Evolutionary conservation across 2,888 invertebrate species (phyloP).

Genomic region (Ariolimax columbianus): DNA sequence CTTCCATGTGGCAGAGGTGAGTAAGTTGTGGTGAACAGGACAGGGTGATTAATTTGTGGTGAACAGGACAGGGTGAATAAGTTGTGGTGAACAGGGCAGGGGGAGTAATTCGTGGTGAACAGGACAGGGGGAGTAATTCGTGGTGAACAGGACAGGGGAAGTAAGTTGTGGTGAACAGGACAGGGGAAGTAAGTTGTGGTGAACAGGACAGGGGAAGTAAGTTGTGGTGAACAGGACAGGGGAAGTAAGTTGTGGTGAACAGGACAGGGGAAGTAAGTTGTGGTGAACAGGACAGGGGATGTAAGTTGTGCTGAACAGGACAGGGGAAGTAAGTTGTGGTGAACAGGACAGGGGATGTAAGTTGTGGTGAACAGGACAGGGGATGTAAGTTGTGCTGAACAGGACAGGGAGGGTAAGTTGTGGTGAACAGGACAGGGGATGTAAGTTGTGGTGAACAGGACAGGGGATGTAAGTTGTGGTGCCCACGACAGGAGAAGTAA

Average conservation of each 20-base stretch:
- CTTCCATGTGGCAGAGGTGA: no score
- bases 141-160: neutral
- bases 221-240: neutral
- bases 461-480: no score
- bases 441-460: no score
- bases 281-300: neutral
- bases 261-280: neutral
- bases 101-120: no score
- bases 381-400: neutral
- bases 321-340: neutral
- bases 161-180: neutral
- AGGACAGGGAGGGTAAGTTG: no score
- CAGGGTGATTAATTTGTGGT: no score
- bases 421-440: neutral
- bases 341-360: slow-evolving; percentile 9
- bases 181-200: neutral
- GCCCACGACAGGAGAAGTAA: no score
- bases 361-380: neutral
- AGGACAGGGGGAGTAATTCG: no score
- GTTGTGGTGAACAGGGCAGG: no score
- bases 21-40: no score
- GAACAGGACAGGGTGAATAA: no score
- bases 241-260: neutral
- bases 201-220: neutral
- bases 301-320: no score